Evolutionary conservation across 2,797 vertebrate genomes (phyloP).

Genomic region (Sebastes goodei): DNA sequence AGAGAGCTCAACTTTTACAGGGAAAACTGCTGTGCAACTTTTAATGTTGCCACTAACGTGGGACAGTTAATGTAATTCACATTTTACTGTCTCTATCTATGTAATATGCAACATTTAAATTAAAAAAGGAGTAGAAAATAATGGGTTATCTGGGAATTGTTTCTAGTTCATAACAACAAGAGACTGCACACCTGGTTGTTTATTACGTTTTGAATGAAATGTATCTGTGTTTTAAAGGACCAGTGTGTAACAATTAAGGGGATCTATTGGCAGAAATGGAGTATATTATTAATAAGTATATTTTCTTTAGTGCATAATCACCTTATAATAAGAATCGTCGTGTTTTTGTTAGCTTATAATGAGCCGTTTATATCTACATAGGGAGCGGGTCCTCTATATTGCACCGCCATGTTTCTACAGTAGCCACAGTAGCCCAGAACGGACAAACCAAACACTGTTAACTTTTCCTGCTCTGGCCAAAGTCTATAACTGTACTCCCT

Average conservation of each 20-base stretch:
- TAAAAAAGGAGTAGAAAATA: neutral
- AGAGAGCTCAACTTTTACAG: conserved; percentile 24
- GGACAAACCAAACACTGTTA: too few species aligned
- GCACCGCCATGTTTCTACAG: too few species aligned
- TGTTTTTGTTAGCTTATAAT: too few species aligned
- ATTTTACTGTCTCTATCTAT: neutral
- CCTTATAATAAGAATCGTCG: accelerated
- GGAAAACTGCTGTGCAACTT: conserved; percentile 11
- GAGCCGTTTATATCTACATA: too few species aligned
- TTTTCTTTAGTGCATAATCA: too few species aligned
- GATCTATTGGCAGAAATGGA: too few species aligned
- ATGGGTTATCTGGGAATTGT: neutral
- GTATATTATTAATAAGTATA: accelerated
- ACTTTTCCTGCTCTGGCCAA: accelerated
- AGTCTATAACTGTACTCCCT: accelerated
- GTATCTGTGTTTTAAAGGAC: neutral
- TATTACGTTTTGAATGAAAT: neutral
- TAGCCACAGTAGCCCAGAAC: too few species aligned
- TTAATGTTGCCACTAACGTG: conserved; percentile 20
- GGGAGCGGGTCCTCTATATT: too few species aligned
- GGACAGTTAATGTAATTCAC: conserved; percentile 6
- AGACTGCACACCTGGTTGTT: neutral
- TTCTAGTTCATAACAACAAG: neutral
- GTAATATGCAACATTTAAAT: neutral
- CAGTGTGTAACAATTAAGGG: too few species aligned